phyloP scores from a whole-genome alignment of 2,797 vertebrate genomes.

The Rhynchotus rufescens region DNA sequence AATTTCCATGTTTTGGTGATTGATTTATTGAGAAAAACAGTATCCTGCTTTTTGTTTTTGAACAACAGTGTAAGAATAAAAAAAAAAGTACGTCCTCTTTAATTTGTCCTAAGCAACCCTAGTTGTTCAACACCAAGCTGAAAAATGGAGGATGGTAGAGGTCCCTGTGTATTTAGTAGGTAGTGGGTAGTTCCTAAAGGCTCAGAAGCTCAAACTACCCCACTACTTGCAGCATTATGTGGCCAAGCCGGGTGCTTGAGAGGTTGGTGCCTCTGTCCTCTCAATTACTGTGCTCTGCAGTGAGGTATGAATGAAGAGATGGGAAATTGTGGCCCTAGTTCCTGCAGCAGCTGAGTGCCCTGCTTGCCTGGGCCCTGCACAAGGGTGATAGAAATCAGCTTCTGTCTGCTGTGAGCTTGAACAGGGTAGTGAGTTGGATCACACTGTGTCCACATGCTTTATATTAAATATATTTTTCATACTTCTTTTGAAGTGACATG shows the following conservation, averaged over 20 bases:
- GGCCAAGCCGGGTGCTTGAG: not conserved
- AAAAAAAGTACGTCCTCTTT: not conserved
- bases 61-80: not conserved
- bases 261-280: not conserved
- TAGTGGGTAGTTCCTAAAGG: not conserved
- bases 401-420: not conserved
- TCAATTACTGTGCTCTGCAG: not conserved
- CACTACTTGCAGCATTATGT: not conserved
- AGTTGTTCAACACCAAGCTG: conserved; percentile 13
- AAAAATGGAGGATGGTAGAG: not conserved
- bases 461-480: not conserved
- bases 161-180: not conserved
- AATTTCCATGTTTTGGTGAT: conserved; percentile 32
- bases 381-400: too few relatives aligned
- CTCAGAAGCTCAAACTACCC: not conserved
- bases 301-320: not conserved
- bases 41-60: not conserved
- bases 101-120: not conserved
- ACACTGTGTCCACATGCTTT: not conserved
- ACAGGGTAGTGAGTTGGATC: not conserved
- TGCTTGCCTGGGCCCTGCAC: not conserved
- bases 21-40: not conserved
- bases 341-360: not conserved
- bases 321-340: not conserved
- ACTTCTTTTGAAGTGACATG: not conserved